A percentile compares a stretch with the other conserved stretches of the same genome.
Conservation (phyloP, 1,140 invertebrate genomes). For the Pseudomyrmex cubaensis region DNA sequence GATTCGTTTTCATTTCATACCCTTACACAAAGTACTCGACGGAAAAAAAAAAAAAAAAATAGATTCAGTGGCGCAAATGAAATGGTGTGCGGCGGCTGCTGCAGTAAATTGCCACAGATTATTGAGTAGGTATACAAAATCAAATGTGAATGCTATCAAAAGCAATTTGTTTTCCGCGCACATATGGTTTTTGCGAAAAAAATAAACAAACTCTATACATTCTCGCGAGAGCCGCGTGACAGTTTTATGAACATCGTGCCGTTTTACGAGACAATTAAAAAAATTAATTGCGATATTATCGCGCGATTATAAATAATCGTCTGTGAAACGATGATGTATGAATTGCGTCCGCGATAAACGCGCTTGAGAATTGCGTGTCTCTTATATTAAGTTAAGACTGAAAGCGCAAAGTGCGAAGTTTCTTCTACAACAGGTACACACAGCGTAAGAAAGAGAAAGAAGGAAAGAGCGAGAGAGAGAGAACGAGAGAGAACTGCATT, state of each 20-base stretch:
- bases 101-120: background rate
- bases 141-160: slow-evolving; percentile 3
- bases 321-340: background rate
- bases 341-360: background rate
- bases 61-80: slow-evolving; percentile 8
- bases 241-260: too few species aligned
- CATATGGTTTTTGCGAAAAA: background rate
- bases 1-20: slow-evolving; percentile 27
- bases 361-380: slow-evolving; percentile 2
- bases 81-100: slow-evolving; percentile 1
- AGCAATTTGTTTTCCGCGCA: background rate
- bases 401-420: slow-evolving; percentile 40
- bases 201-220: too few species aligned
- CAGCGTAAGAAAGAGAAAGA: too few species aligned
- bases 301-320: background rate
- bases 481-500: slow-evolving; percentile 14
- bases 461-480: background rate
- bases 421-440: background rate
- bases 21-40: background rate
- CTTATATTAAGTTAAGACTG: slow-evolving; percentile 29
- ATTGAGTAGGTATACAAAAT: background rate
- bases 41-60: background rate
- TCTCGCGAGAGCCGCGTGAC: too few species aligned
- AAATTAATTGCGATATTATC: background rate
- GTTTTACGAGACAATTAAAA: background rate